Conservation (phyloP, 2,888 invertebrate genomes). For the Caradrina clavipalpis region DNA sequence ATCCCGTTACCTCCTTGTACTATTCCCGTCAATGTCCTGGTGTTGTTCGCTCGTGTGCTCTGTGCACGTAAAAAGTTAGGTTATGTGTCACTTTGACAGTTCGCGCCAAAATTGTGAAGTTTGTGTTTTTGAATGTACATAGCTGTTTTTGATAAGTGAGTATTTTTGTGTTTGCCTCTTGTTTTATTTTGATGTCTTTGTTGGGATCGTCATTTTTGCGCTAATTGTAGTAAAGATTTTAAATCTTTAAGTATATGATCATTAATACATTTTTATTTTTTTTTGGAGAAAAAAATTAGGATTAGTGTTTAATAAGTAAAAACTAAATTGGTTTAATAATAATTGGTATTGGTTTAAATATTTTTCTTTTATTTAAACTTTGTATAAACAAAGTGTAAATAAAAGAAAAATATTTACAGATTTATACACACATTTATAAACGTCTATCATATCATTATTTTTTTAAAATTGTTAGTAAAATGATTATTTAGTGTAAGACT, state of each 20-base stretch:
- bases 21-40: slow-evolving; percentile 80
- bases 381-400: no score
- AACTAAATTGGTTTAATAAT: no score
- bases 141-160: slow-evolving; percentile 50
- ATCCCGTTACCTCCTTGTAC: slow-evolving; percentile 80
- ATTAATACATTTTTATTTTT: no score
- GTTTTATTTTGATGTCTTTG: background rate
- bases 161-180: slow-evolving; percentile 41
- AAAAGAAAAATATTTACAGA: no score
- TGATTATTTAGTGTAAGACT: no score
- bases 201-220: background rate
- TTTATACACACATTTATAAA: no score
- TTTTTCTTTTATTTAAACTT: no score
- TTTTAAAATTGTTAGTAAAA: no score
- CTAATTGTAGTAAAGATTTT: background rate
- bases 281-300: no score
- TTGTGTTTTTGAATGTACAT: slow-evolving; percentile 57
- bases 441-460: no score
- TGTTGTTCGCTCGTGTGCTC: slow-evolving; percentile 76
- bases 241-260: background rate
- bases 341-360: no score
- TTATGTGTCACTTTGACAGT: slow-evolving; percentile 82
- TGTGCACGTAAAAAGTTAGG: slow-evolving; percentile 68
- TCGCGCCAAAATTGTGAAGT: slow-evolving; percentile 76
- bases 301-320: no score